These are phyloP conservation scores for Myotis pilosus DNA, from an alignment of 2,797 vertebrate genomes.

Conservation along the genomic window DNA sequence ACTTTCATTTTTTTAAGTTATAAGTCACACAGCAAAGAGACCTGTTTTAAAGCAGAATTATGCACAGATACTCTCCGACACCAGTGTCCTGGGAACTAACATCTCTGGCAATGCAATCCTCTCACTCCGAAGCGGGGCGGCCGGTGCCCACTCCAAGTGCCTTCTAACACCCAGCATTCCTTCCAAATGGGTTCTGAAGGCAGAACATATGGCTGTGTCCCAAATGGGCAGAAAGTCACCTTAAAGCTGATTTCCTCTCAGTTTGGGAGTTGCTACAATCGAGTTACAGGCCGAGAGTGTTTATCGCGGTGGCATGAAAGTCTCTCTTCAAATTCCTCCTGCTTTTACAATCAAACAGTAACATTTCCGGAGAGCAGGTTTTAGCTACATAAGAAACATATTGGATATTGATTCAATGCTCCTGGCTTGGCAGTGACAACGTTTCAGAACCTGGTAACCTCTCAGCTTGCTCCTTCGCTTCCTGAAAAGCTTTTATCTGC, in stretches of 20 bases:
- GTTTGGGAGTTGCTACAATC: slow-evolving; percentile 56
- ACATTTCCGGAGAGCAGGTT: slow-evolving; percentile 70
- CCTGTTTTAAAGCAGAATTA: neutral
- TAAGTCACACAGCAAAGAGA: neutral
- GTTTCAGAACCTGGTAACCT: slow-evolving; percentile 72
- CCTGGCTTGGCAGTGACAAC: slow-evolving; percentile 51
- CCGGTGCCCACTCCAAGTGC: neutral
- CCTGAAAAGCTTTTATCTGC: slow-evolving; percentile 77
- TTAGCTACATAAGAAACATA: slow-evolving; percentile 61
- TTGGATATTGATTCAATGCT: slow-evolving; percentile 75
- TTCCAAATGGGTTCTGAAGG: slow-evolving; percentile 3
- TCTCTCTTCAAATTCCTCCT: slow-evolving; percentile 66
- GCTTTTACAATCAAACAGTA: slow-evolving; percentile 75
- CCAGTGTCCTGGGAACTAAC: neutral
- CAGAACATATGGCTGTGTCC: neutral
- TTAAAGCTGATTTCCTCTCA: slow-evolving; percentile 19
- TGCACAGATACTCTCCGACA: neutral
- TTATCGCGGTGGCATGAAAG: slow-evolving; percentile 64
- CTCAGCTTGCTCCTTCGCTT: slow-evolving; percentile 16
- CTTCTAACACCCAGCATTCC: neutral
- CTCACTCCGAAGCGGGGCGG: neutral
- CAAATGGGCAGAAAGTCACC: slow-evolving; percentile 53
- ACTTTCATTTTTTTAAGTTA: neutral
- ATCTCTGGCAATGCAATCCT: neutral
- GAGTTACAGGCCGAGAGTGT: slow-evolving; percentile 62